Percentiles rank a stretch among this genome's conserved stretches.
These are phyloP conservation scores for Onychorhynchus coronatus DNA, from an alignment of 2,113 vertebrate species.

Conservation along the genomic window DNA sequence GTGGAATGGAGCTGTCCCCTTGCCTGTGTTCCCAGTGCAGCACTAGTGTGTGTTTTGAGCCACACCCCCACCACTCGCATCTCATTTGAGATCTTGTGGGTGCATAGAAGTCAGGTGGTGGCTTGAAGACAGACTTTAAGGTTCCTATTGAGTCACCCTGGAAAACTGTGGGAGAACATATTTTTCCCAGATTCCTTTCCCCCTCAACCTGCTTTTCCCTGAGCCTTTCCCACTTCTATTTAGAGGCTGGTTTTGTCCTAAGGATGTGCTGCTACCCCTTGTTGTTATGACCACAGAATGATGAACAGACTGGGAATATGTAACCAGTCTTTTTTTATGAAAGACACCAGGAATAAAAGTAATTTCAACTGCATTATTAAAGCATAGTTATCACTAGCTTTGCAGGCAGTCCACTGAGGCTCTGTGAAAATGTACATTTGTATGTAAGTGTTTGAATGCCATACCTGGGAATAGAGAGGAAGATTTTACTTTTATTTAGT, in stretches of 20 bases:
- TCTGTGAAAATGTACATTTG: neutral
- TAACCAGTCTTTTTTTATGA: neutral
- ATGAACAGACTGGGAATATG: neutral
- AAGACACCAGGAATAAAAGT: neutral
- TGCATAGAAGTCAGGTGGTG: constrained; percentile 31
- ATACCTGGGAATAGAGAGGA: neutral
- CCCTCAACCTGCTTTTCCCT: constrained; percentile 1
- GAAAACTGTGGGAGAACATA: neutral
- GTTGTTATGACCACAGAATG: constrained; percentile 8
- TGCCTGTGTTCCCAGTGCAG: neutral
- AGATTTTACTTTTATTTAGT: neutral
- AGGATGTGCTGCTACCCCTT: neutral
- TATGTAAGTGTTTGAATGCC: neutral
- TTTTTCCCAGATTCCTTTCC: constrained; percentile 45
- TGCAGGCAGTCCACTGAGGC: neutral
- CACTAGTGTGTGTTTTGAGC: neutral
- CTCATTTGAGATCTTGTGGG: neutral
- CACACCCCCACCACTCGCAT: neutral
- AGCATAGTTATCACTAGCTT: neutral
- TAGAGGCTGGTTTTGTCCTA: neutral
- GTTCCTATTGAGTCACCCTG: constrained; percentile 9
- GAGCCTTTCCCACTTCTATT: neutral
- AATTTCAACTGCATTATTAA: constrained; percentile 22
- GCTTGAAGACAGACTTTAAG: constrained; percentile 23
- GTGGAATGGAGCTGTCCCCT: neutral